These are phyloP conservation scores for Chrysolina americana DNA, from an alignment of 2,888 invertebrate genomes.

Conservation along the genomic window DNA sequence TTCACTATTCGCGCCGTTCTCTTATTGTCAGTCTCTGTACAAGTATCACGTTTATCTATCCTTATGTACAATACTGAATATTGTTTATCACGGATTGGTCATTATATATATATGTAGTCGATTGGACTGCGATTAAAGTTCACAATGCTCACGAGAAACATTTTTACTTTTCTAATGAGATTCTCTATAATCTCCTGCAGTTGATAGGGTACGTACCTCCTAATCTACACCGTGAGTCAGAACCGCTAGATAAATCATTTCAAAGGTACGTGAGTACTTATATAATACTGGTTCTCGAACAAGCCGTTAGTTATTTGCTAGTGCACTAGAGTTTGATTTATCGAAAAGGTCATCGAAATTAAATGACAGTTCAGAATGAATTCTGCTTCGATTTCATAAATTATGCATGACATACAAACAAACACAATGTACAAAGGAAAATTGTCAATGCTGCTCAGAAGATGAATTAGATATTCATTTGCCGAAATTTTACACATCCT, in stretches of 20 bases:
- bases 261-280: background rate
- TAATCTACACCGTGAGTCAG: constrained; percentile 11
- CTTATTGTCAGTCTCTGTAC: background rate
- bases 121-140: constrained; percentile 63
- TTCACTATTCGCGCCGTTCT: constrained; percentile 5
- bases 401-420: constrained; percentile 2
- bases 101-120: constrained; percentile 58
- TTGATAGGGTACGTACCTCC: background rate
- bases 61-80: constrained; percentile 38
- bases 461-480: too few species aligned
- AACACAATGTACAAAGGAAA: background rate
- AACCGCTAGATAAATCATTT: background rate
- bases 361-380: background rate
- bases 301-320: background rate
- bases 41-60: background rate
- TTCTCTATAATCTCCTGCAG: background rate
- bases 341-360: constrained; percentile 12
- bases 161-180: background rate
- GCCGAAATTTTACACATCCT: too few species aligned
- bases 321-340: background rate
- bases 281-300: background rate
- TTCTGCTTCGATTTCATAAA: constrained; percentile 7
- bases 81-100: constrained; percentile 55
- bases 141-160: constrained; percentile 42
- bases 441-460: background rate